Base-by-base conservation (phyloP, 2,797 vertebrate species). In the Rhinella marina region DNA sequence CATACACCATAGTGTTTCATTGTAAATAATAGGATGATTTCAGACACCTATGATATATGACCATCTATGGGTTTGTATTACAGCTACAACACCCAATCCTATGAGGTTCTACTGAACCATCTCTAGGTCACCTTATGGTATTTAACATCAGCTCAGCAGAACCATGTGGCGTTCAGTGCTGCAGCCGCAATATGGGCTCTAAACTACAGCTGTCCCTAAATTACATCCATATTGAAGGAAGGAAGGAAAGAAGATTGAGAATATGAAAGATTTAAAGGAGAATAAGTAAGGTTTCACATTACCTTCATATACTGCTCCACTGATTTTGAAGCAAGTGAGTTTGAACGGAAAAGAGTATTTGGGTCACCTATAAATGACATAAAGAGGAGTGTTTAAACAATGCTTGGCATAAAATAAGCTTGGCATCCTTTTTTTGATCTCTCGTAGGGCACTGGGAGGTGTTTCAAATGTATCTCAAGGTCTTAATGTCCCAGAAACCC, bases 291-390 rank as follows among this genome's bases (percentile, higher is more conserved):
- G 62, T 80, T 29, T 32, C 21, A 77, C 1, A 94, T 88, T 88
- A 98, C 97, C 97, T 98, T 98, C 97, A 99, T 96, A 91, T 98
- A 98, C 88, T 98, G 97, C 78, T 99, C 97, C 97, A 97, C 94
- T 2, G 97, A 95, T 92, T 99, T 99, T 88, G 97, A 98, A 27
- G 98, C 96, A 91, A 98, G 93, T 0, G 98, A 98, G 94, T 97
- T 98, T 78, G 97, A 98, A 75, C 96, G 95, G 92, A 98, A 98
- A 83, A 98, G 94, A 14, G 96, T 98, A 92, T 98, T 99, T 92
- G 97, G 97, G 91, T 99, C 96, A 21, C 92, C 98, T 99, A 91
- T 75, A 81, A 91, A 77, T 82, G 59, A 13, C 19, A 80, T 88
- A 48, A 56, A 62, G 57, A 85, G 73, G 7, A 54, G 13, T 52